These are phyloP conservation scores for Dysmachus trigonus DNA, from an alignment of 2,888 invertebrate genomes.

Conservation along the genomic window DNA sequence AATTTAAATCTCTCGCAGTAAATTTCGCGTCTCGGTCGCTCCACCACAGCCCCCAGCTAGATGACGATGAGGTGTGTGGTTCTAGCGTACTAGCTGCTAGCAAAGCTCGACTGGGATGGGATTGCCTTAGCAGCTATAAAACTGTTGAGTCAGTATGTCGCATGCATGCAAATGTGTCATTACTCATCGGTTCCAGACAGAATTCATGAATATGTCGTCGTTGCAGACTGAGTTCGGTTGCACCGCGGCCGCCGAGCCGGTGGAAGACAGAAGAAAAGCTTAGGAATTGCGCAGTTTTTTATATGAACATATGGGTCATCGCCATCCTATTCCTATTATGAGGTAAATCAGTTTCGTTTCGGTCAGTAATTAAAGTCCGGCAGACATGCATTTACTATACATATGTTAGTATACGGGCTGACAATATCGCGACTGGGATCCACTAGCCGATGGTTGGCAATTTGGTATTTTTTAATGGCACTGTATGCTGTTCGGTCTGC, in stretches of 20 bases:
- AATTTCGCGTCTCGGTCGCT: not conserved
- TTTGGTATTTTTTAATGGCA: not conserved
- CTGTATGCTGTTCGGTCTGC: not conserved
- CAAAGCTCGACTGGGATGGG: not conserved
- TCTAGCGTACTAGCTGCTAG: not conserved
- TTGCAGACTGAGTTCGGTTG: constrained; percentile 16
- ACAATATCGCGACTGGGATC: not conserved
- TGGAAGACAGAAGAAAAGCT: not conserved
- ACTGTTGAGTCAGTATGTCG: constrained; percentile 41
- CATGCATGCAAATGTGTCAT: constrained; percentile 43
- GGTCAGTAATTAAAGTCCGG: constrained; percentile 28
- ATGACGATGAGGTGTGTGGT: not conserved
- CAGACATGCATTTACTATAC: constrained; percentile 19
- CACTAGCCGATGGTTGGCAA: not conserved
- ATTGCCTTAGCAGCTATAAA: constrained; percentile 28
- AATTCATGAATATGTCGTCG: constrained; percentile 43
- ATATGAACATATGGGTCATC: constrained; percentile 42
- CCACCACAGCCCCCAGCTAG: not conserved
- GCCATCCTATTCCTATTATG: constrained; percentile 39
- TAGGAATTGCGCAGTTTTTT: constrained; percentile 35
- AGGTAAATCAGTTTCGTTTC: constrained; percentile 40
- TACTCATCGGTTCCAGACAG: constrained; percentile 39
- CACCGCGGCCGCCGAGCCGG: not conserved
- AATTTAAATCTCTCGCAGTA: not conserved
- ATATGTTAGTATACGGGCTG: too few relatives aligned